These are phyloP conservation scores for Conus canariensis DNA, from an alignment of 2,888 invertebrate species.

Conservation along the genomic window DNA sequence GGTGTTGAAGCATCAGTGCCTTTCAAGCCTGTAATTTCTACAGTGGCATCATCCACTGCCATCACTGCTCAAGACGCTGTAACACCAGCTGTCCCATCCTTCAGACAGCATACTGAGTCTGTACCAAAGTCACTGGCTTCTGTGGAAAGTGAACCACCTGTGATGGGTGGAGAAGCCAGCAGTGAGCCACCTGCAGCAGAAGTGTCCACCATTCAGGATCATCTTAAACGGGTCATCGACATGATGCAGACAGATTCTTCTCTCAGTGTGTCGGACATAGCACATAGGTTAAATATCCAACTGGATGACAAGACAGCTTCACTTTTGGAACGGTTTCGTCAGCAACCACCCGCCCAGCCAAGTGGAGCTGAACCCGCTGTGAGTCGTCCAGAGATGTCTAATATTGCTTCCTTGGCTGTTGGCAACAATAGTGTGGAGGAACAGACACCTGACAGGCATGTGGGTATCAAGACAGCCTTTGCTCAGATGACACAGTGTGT, in stretches of 20 bases:
- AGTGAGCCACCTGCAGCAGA: conserved; percentile 24
- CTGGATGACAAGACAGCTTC: conserved; percentile 82
- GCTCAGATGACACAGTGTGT: conserved; percentile 80
- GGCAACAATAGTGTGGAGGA: conserved; percentile 6
- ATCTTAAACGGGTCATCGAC: conserved; percentile 65
- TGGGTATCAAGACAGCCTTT: conserved; percentile 80
- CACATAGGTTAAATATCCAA: conserved; percentile 82
- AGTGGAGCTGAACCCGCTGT: conserved; percentile 53
- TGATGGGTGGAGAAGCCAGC: neutral
- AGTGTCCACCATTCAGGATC: conserved; percentile 45
- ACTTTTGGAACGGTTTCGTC: conserved; percentile 82
- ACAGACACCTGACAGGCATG: conserved; percentile 51
- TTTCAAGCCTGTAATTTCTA: neutral
- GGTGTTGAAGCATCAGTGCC: neutral
- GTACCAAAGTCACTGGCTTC: neutral
- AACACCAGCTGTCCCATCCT: neutral
- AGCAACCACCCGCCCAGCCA: conserved; percentile 78
- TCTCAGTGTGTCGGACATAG: conserved; percentile 81
- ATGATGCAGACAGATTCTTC: conserved; percentile 64
- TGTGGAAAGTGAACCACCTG: neutral
- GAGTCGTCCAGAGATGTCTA: conserved; percentile 31
- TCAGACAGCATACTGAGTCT: neutral
- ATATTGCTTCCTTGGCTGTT: conserved; percentile 14
- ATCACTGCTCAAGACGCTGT: neutral
- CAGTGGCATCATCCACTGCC: neutral